These are phyloP conservation scores for Mus minutoides DNA, from an alignment of 2,797 vertebrate species.

Conservation along the genomic window DNA sequence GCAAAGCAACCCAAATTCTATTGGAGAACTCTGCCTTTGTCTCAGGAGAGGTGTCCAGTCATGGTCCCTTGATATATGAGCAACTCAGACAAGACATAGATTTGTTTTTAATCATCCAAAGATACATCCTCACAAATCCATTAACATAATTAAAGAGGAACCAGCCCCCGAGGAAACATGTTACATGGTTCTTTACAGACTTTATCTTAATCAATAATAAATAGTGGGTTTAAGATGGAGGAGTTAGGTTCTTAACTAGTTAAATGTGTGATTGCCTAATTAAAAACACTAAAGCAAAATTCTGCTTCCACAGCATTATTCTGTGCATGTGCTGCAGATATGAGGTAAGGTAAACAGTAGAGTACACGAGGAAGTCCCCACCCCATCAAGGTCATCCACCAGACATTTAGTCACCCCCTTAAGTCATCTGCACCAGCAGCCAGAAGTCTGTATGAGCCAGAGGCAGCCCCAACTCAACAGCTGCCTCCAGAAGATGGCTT, in stretches of 20 bases:
- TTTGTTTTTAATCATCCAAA: not conserved
- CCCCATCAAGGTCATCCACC: accelerated
- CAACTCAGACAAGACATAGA: not conserved
- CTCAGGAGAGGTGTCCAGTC: not conserved
- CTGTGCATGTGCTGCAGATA: not conserved
- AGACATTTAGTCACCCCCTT: accelerated
- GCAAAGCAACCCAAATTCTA: not conserved
- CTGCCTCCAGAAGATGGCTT: not conserved
- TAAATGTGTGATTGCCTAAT: not conserved
- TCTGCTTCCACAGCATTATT: not conserved
- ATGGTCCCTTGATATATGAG: not conserved
- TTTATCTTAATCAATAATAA: not conserved
- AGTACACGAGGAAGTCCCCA: accelerated
- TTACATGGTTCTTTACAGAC: not conserved
- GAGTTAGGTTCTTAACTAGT: not conserved
- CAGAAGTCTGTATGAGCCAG: not conserved
- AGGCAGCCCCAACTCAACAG: not conserved
- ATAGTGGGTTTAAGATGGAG: not conserved
- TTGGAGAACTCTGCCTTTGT: not conserved
- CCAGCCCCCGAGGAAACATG: not conserved
- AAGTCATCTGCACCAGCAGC: not conserved
- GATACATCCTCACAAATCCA: not conserved
- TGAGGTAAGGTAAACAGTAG: not conserved
- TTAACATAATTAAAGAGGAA: not conserved
- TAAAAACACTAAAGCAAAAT: not conserved